Base-by-base conservation (phyloP, 2,113 vertebrate genomes). In the Neoarius graeffei region DNA sequence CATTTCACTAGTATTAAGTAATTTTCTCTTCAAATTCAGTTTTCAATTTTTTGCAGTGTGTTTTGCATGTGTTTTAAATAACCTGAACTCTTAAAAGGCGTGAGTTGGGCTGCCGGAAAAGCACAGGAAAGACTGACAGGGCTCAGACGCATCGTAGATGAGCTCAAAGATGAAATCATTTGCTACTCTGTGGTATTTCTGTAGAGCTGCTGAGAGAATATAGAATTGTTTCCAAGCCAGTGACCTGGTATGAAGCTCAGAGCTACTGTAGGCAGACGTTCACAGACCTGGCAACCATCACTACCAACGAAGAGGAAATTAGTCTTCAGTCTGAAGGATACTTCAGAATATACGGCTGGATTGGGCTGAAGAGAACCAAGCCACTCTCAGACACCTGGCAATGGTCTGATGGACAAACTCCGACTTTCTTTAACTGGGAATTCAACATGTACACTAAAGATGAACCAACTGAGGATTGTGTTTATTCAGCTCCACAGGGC, bases 381-480 rank as follows among this genome's bases (percentile, higher is more conserved):
- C 19, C 10, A 2, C 59, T 50, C 27, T 27, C n/a, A 17, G 7
- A 35, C 0, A 30, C 0, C 7, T 91, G 87, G 87, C 17, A 82
- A 7, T 88, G 89, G 87, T 85, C 87, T 77, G 85, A 91, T 88
- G 89, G 85, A 69, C 17, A 11, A 30, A 10, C 11, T 27, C 7
- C 25, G 11, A 60, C 48, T 0, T 83, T 85, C 20, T 23, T 14
- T 1, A 50, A 71, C 1, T 89, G 87, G 85, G 3, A 2, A 17
- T 14, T 3, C 9, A 5, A 9, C 17, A 20, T 1, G 81, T 13
- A 64, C 87, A 13, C 17, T 64, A 54, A 73, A n/a, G 1, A 15
- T 0, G 7, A 54, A 15, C 19, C 81, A 81, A 59, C 23, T 35
- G 27, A 23, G 0, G 71, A 74, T 14, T 23, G 71, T 48, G 69